Evolutionary conservation across 2,797 vertebrate genomes (phyloP).

Genomic region (Nasua narica): DNA sequence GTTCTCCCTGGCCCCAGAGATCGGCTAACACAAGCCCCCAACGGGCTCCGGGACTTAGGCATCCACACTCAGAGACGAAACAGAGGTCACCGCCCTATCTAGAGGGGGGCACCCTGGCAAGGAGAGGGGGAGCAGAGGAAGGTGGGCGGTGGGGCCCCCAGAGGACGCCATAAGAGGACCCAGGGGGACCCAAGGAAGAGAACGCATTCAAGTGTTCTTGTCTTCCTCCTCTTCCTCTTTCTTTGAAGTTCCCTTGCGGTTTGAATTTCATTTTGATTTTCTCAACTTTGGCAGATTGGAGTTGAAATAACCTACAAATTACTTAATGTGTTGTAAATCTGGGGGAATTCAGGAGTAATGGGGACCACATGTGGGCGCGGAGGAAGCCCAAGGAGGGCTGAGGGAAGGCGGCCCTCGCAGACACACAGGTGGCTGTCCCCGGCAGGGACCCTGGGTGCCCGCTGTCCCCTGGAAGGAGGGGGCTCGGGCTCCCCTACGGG

Average conservation of each 20-base stretch:
- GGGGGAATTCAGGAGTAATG: conserved; percentile 90
- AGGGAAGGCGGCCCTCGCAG: background rate
- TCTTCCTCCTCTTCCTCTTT: conserved; percentile 71
- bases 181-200: background rate
- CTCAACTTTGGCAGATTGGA: conserved; percentile 89
- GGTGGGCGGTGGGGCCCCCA: background rate
- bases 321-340: conserved; percentile 93
- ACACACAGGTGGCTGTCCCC: conserved; percentile 18
- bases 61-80: background rate
- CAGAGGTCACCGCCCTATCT: background rate
- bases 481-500: background rate
- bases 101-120: background rate
- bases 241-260: conserved; percentile 87
- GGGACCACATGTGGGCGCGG: conserved; percentile 87
- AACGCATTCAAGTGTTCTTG: background rate
- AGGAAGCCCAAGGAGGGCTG: conserved; percentile 74
- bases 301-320: conserved; percentile 93
- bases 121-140: background rate
- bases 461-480: background rate
- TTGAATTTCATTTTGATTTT: conserved; percentile 90
- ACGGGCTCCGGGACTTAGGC: background rate
- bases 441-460: background rate
- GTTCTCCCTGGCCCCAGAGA: background rate
- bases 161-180: background rate
- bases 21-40: background rate